A percentile compares a stretch with the other conserved stretches of the same genome.
Evolutionary conservation across 2,113 vertebrate species (phyloP).

Genomic region (Lepisosteus osseus): DNA sequence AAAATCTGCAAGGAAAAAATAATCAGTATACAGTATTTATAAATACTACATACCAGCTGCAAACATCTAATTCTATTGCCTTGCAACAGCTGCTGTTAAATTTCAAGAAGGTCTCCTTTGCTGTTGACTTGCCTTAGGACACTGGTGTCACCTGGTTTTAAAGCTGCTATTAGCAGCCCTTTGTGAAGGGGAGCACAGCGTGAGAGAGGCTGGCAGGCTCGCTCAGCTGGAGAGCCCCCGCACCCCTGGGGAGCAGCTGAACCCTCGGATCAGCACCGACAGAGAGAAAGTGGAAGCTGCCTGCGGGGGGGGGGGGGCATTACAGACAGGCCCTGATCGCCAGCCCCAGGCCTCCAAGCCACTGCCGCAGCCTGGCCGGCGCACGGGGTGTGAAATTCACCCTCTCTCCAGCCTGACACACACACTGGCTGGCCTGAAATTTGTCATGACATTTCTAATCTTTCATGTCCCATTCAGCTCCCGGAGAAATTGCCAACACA

Average conservation of each 20-base stretch:
- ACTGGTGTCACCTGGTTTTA: background rate
- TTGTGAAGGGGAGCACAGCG: background rate
- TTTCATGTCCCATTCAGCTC: no score
- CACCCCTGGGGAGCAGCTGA: background rate
- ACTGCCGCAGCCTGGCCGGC: background rate
- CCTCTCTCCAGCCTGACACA: no score
- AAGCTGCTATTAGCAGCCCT: background rate
- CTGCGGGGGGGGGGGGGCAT: background rate
- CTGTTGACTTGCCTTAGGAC: slow-evolving; percentile 15
- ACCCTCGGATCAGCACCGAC: background rate
- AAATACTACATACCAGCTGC: background rate
- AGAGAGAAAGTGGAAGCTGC: background rate
- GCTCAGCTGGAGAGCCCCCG: background rate
- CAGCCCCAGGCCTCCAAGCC: background rate
- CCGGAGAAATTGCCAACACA: no score
- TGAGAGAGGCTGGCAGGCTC: background rate
- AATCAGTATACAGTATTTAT: slow-evolving; percentile 22
- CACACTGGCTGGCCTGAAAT: no score
- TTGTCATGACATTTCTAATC: no score
- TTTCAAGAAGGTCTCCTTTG: background rate
- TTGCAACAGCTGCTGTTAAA: slow-evolving; percentile 5
- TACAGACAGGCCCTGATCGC: background rate
- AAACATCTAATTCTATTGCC: background rate
- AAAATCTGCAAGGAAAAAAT: slow-evolving; percentile 7
- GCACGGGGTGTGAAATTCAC: no score